phyloP scores from a whole-genome alignment of 2,888 invertebrate species.

The Campoplex nolae region DNA sequence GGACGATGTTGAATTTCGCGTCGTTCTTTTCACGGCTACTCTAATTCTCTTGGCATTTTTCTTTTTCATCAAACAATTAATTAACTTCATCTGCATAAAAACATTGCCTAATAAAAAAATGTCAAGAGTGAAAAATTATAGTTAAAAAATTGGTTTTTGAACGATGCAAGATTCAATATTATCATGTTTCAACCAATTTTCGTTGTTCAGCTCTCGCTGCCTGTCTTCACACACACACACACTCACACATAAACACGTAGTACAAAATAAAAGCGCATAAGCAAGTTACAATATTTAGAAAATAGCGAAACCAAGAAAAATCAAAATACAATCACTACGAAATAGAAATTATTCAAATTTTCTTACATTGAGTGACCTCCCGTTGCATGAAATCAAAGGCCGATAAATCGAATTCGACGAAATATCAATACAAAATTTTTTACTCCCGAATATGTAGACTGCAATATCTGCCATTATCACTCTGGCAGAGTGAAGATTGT shows the following conservation, averaged over 20 bases:
- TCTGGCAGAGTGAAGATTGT: neutral
- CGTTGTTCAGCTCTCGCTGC: constrained; percentile 51
- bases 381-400: constrained; percentile 52
- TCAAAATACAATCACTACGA: neutral
- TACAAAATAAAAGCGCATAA: constrained; percentile 36
- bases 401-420: neutral
- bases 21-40: neutral
- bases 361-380: constrained; percentile 18
- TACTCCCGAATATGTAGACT: neutral
- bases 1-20: neutral
- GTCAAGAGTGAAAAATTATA: neutral
- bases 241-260: constrained; percentile 4
- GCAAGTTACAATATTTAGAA: constrained; percentile 27
- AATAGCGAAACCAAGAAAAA: neutral
- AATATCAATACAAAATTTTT: neutral
- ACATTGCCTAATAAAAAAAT: neutral
- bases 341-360: neutral
- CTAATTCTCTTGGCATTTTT: neutral
- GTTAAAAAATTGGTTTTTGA: neutral
- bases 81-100: neutral
- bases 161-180: neutral
- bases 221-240: constrained; percentile 42
- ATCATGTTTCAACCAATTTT: constrained; percentile 5
- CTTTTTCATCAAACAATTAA: neutral
- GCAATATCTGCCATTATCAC: constrained; percentile 7